Base-by-base conservation (phyloP, 2,113 vertebrate genomes). In the Pyxicephalus adspersus region DNA sequence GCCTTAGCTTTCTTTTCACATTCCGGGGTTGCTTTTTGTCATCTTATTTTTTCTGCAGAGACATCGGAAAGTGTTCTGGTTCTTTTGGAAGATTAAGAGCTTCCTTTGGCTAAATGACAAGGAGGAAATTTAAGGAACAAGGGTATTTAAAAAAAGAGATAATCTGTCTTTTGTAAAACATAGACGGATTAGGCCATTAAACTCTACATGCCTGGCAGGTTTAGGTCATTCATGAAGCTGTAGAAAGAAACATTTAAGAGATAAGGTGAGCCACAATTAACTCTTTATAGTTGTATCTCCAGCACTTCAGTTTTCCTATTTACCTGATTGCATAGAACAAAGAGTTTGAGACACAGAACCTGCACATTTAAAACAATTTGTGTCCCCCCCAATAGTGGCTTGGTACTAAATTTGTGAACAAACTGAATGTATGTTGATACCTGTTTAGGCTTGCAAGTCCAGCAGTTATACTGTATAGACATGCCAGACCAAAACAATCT, bases 21-120 rank as follows among this genome's bases (percentile, higher is more conserved):
- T 19, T 74, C 64, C 64, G 50, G 61, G 52, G 23, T 75, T 78
- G 45, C 58, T 66, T 83, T 74, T 76, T 77, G 13, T 75, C 83
- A 83, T 80, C 66, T 51, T 66, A 54, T 81, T 72, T 74, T 88
- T 87, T 86, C 29, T 68, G 72, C 61, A 55, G 77, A 87, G 85
- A 81, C 85, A 89, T 85, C 84, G 84, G 38, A 84, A 83, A 80
- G 79, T 83, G 89, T 88, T 88, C 87, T 25, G 77, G 84, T 87
- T 90, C 86, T 90, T 83, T 86, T 83, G 86, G 71, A 19, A 90
- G 91, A 91, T 91, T 90, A 90, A 92, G 87, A 90, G 90, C 89
- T 92, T 92, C 89, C 80, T 85, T 83, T 85, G 85, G 89, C 91
- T 88, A 84, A 74, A 84, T 87, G 90, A 90, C 90, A 89, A 90